Percentiles rank a stretch among this genome's conserved stretches.
Evolutionary conservation across 2,888 invertebrate species (phyloP).

Genomic region (Limnephilus lunatus): DNA sequence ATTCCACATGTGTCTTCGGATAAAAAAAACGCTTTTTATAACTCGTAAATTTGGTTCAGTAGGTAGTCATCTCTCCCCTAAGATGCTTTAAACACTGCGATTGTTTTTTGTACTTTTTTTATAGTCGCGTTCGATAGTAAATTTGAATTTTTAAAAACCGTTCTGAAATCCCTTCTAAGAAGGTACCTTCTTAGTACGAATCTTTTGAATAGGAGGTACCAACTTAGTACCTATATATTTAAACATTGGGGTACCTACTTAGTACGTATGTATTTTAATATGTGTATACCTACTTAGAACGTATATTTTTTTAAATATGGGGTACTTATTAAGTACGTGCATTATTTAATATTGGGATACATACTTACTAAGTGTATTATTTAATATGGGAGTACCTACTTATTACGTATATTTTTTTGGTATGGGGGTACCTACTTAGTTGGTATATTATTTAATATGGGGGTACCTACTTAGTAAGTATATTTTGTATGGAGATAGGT

Average conservation of each 20-base stretch:
- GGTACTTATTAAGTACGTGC: not conserved
- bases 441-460: not conserved
- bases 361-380: too few species aligned
- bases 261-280: too few species aligned
- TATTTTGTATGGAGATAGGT: too few species aligned
- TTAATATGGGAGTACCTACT: too few species aligned
- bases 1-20: conserved; percentile 58
- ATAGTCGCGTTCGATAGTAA: not conserved
- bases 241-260: too few species aligned
- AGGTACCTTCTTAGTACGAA: not conserved
- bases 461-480: not conserved
- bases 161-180: not conserved
- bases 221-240: too few species aligned
- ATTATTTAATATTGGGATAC: not conserved
- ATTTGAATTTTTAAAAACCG: not conserved
- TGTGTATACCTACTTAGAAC: too few species aligned
- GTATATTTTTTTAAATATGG: not conserved
- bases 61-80: not conserved
- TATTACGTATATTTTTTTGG: too few species aligned
- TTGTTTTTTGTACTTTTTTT: not conserved
- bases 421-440: too few species aligned
- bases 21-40: conserved; percentile 51
- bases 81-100: not conserved
- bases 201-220: not conserved
- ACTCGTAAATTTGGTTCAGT: not conserved